These are phyloP conservation scores for Amazona ochrocephala DNA, from an alignment of 2,797 vertebrate species.

Conservation along the genomic window DNA sequence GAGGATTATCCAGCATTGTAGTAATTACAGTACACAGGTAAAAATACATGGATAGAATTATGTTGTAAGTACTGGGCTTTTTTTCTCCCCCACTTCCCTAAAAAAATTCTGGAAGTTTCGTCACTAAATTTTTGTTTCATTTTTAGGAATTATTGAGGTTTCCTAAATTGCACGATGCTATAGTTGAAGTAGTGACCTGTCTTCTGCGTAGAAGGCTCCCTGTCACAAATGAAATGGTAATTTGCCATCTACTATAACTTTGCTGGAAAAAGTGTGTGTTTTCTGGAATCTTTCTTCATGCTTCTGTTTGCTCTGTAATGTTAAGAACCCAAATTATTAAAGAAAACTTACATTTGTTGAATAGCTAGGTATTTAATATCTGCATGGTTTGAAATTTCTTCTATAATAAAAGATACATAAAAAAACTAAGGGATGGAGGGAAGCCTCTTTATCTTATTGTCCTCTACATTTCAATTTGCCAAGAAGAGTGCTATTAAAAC, in stretches of 20 bases:
- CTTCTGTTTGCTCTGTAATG: background rate
- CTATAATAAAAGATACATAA: background rate
- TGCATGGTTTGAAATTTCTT: background rate
- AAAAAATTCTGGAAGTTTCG: background rate
- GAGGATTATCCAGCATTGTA: conserved; percentile 97
- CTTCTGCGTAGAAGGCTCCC: conserved; percentile 94
- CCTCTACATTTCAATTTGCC: background rate
- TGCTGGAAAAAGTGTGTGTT: background rate
- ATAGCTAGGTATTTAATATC: background rate
- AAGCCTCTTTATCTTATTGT: background rate
- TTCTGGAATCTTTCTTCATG: background rate
- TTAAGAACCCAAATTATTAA: background rate
- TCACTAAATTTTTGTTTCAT: background rate
- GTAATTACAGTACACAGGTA: conserved; percentile 88
- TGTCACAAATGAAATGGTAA: conserved; percentile 98
- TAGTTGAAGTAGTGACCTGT: conserved; percentile 97
- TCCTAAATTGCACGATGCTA: conserved; percentile 97
- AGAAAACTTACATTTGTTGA: background rate
- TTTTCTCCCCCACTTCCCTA: background rate
- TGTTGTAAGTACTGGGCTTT: background rate
- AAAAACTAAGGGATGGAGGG: background rate
- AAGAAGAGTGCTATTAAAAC: background rate
- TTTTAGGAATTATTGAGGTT: conserved; percentile 93
- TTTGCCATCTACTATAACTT: background rate
- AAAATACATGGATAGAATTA: background rate